Conservation (phyloP, 2,888 invertebrate species). For the Formica aserva region DNA sequence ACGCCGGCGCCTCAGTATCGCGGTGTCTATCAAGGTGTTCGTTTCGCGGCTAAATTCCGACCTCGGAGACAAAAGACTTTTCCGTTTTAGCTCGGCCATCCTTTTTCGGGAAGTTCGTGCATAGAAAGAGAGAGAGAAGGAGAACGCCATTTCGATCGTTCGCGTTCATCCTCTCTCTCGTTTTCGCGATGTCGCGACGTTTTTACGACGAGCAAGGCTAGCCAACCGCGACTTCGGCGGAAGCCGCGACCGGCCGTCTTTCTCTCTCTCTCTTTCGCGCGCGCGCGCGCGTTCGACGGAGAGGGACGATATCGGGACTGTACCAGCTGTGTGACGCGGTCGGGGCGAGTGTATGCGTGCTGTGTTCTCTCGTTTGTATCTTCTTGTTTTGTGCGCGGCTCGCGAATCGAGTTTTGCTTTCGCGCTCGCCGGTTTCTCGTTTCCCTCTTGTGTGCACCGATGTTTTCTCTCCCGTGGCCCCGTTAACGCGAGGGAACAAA, state of each 20-base stretch:
- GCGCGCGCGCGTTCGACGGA: slow-evolving; percentile 7
- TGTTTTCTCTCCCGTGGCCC: slow-evolving; percentile 56
- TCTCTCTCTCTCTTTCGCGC: not conserved
- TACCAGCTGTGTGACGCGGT: slow-evolving; percentile 44
- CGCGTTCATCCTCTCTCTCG: not conserved
- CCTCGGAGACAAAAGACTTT: not conserved
- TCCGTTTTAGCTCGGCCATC: not conserved
- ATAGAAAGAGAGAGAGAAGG: not conserved
- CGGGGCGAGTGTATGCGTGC: slow-evolving; percentile 33
- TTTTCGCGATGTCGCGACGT: slow-evolving; percentile 24
- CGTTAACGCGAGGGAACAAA: slow-evolving; percentile 65
- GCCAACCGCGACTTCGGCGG: slow-evolving; percentile 32
- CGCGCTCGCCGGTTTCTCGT: slow-evolving; percentile 30
- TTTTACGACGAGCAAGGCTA: slow-evolving; percentile 26
- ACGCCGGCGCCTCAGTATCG: slow-evolving; percentile 84
- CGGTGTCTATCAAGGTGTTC: slow-evolving; percentile 77
- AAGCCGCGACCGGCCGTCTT: slow-evolving; percentile 27
- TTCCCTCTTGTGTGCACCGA: slow-evolving; percentile 47
- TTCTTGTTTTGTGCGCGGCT: slow-evolving; percentile 28
- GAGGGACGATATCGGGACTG: slow-evolving; percentile 24
- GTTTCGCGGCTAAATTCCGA: slow-evolving; percentile 18
- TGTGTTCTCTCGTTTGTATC: slow-evolving; percentile 28
- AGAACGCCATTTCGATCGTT: not conserved
- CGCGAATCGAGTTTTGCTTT: slow-evolving; percentile 15
- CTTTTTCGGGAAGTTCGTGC: not conserved